These are phyloP conservation scores for Sebastes vulpes DNA, from an alignment of 2,797 vertebrate genomes.

Conservation along the genomic window DNA sequence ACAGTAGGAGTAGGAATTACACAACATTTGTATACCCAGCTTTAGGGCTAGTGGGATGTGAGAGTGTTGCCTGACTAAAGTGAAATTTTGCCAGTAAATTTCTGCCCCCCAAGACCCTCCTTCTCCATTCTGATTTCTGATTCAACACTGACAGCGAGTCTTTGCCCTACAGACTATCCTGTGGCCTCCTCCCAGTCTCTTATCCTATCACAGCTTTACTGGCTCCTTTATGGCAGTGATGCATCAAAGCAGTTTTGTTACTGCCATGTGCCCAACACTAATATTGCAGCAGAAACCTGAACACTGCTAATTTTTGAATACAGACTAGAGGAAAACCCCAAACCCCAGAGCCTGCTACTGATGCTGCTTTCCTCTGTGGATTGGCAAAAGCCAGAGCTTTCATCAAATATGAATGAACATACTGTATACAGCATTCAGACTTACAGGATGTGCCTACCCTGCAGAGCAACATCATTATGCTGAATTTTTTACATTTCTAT, in stretches of 20 bases:
- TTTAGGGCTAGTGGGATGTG: background rate
- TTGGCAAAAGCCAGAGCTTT: conserved; percentile 58
- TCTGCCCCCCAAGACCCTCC: background rate
- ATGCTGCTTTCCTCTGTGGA: conserved; percentile 47
- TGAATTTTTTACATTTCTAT: conserved; percentile 45
- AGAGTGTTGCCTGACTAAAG: background rate
- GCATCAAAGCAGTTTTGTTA: conserved; percentile 12
- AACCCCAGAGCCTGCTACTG: conserved; percentile 37
- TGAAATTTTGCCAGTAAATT: conserved; percentile 1
- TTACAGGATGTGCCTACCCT: conserved; percentile 14
- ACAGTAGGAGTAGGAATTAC: background rate
- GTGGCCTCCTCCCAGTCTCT: background rate
- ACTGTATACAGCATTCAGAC: conserved; percentile 44
- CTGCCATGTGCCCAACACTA: background rate
- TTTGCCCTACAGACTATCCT: background rate
- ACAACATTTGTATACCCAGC: background rate
- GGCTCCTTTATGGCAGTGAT: conserved; percentile 12
- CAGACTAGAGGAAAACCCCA: conserved; percentile 24
- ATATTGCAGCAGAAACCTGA: conserved; percentile 17
- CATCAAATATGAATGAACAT: conserved; percentile 76
- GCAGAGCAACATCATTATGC: conserved; percentile 57
- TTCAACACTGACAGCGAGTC: conserved; percentile 15
- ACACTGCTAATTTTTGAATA: conserved; percentile 29
- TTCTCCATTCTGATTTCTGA: background rate
- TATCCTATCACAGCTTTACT: conserved; percentile 20